Conservation (phyloP, 2,113 vertebrate genomes). For the Cercocebus atys region DNA sequence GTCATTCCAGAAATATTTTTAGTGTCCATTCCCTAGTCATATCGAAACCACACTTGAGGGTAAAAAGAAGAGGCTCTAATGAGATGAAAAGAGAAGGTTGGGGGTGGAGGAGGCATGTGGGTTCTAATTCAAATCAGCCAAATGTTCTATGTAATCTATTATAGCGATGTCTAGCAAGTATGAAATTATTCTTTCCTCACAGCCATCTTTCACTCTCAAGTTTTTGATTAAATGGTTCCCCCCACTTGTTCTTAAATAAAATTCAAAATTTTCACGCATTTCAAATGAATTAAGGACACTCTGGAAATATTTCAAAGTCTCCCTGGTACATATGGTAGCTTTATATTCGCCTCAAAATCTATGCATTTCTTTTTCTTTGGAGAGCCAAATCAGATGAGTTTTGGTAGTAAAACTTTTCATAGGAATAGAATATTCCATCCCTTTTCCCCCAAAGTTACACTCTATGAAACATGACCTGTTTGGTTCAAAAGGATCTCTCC, state of each 20-base stretch:
- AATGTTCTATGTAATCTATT: not conserved
- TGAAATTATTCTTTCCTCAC: not conserved
- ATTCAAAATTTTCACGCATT: not conserved
- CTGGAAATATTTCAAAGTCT: not conserved
- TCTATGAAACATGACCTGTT: not conserved
- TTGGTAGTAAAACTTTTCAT: not conserved
- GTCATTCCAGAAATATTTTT: slow-evolving; percentile 83
- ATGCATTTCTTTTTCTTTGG: not conserved
- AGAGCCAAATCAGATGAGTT: not conserved
- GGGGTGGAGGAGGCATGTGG: not conserved
- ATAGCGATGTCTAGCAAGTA: not conserved
- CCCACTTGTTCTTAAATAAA: slow-evolving; percentile 11
- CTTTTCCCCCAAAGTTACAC: not conserved
- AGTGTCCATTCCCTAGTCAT: slow-evolving; percentile 64
- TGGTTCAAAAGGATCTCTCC: slow-evolving; percentile 4
- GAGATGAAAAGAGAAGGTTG: not conserved
- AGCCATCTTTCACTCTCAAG: not conserved
- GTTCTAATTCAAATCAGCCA: slow-evolving; percentile 5
- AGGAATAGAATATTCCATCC: not conserved
- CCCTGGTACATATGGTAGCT: slow-evolving; percentile 8
- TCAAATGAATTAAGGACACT: slow-evolving; percentile 1
- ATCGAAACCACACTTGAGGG: slow-evolving; percentile 51
- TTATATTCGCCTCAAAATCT: slow-evolving; percentile 33
- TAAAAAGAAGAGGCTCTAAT: slow-evolving; percentile 6
- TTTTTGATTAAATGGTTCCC: not conserved